These are phyloP conservation scores for Neoascia interrupta DNA, from an alignment of 2,888 invertebrate species.

Conservation along the genomic window DNA sequence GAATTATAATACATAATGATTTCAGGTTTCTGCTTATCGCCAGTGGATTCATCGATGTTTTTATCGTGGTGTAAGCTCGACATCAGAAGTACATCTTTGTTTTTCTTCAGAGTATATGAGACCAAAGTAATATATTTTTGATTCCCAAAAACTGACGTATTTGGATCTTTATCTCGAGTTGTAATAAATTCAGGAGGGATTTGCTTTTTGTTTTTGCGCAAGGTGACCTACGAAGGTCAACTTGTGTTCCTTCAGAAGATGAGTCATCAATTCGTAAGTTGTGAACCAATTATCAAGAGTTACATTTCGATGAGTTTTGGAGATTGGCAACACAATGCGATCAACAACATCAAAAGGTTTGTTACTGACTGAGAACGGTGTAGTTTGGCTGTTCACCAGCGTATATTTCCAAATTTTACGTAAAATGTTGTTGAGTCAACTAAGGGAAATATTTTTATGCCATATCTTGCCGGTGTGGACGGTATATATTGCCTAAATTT, in stretches of 20 bases:
- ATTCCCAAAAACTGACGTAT: not conserved
- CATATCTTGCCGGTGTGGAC: not conserved
- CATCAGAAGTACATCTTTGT: not conserved
- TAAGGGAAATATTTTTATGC: conserved; percentile 2
- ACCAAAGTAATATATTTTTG: conserved; percentile 1
- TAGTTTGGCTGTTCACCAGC: not conserved
- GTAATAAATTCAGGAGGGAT: not conserved
- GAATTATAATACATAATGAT: not conserved
- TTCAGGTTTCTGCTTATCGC: not conserved
- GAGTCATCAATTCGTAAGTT: not conserved
- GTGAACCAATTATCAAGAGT: not conserved
- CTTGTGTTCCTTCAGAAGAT: not conserved
- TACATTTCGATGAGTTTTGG: not conserved
- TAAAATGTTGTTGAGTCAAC: not conserved
- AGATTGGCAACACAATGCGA: not conserved
- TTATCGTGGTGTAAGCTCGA: not conserved
- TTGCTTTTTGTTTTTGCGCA: not conserved
- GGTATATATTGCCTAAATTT: not conserved
- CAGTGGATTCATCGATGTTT: not conserved
- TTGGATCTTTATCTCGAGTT: conserved; percentile 1
- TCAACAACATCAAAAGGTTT: not conserved
- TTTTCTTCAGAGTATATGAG: not conserved
- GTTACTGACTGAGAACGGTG: not conserved
- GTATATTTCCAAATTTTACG: not conserved
- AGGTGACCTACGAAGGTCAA: not conserved